Evolutionary conservation across 2,888 invertebrate species (phyloP).

Genomic region (Drosophila algonquin): DNA sequence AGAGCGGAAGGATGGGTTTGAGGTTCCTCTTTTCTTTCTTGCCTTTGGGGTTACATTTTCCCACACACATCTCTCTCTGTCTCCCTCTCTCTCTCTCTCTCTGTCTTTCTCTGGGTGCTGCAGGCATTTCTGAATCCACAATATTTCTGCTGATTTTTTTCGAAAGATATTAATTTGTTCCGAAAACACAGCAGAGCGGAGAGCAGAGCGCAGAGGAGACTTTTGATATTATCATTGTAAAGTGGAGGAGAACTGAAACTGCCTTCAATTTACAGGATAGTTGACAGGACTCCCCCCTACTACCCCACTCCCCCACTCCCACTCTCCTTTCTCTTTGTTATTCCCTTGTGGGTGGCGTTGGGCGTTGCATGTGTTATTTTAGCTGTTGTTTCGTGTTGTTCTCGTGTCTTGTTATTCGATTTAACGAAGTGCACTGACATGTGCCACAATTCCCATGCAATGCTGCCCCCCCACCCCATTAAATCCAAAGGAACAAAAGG

Average conservation of each 20-base stretch:
- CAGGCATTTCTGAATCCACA: neutral
- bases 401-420: conserved; percentile 44
- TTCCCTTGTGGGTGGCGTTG: conserved; percentile 1
- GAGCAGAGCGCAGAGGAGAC: neutral
- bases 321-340: neutral
- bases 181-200: too few species aligned
- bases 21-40: neutral
- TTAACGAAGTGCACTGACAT: conserved; percentile 46
- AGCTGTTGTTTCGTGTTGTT: conserved; percentile 22
- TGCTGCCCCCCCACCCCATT: conserved; percentile 2
- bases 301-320: neutral
- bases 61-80: conserved; percentile 8
- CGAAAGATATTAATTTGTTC: neutral
- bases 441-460: conserved; percentile 34
- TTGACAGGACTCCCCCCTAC: conserved; percentile 23
- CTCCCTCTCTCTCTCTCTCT: neutral
- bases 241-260: conserved; percentile 18
- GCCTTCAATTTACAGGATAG: conserved; percentile 31
- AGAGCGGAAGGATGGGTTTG: neutral
- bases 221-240: conserved; percentile 33
- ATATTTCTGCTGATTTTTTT: neutral
- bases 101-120: conserved; percentile 11
- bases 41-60: conserved; percentile 14
- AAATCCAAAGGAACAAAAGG: neutral
- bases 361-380: conserved; percentile 39